Conservation (phyloP, 2,797 vertebrate genomes). For the Picus viridis region DNA sequence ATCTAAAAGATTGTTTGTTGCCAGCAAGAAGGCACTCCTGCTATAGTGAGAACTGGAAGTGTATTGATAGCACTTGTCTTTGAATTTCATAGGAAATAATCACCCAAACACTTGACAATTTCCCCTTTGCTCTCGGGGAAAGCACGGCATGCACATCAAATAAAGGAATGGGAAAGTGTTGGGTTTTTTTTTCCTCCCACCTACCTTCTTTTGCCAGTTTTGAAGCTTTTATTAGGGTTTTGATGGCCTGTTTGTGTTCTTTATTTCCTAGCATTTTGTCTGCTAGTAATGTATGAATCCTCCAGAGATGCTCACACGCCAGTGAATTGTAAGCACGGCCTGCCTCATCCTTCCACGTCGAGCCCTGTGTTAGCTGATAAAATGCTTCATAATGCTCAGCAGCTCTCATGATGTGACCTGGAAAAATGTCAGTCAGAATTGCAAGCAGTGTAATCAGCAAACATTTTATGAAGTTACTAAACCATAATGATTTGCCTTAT, state of each 20-base stretch:
- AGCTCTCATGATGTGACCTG: slow-evolving; percentile 81
- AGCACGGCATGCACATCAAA: slow-evolving; percentile 44
- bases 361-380: slow-evolving; percentile 78
- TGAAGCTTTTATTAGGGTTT: slow-evolving; percentile 82
- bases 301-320: slow-evolving; percentile 78
- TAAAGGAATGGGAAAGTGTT: slow-evolving; percentile 51
- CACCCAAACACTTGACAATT: slow-evolving; percentile 58
- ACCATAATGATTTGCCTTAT: neutral
- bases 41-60: slow-evolving; percentile 66
- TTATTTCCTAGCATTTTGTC: slow-evolving; percentile 80
- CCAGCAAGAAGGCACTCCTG: slow-evolving; percentile 60
- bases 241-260: slow-evolving; percentile 80
- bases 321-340: slow-evolving; percentile 68
- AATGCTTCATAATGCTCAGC: slow-evolving; percentile 83
- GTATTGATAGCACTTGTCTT: slow-evolving; percentile 74
- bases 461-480: neutral
- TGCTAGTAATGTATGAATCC: slow-evolving; percentile 78
- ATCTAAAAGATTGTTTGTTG: slow-evolving; percentile 64
- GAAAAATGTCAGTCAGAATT: slow-evolving; percentile 52
- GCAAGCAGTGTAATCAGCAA: slow-evolving; percentile 6
- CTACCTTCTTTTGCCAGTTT: slow-evolving; percentile 81
- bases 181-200: slow-evolving; percentile 46
- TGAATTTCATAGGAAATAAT: slow-evolving; percentile 77
- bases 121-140: slow-evolving; percentile 68
- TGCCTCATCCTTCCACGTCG: slow-evolving; percentile 74